Evolutionary conservation across 2,888 invertebrate genomes (phyloP), one percentile per base, ranked within the genome.

Genomic region (Eupithecia dodoneata): DNA sequence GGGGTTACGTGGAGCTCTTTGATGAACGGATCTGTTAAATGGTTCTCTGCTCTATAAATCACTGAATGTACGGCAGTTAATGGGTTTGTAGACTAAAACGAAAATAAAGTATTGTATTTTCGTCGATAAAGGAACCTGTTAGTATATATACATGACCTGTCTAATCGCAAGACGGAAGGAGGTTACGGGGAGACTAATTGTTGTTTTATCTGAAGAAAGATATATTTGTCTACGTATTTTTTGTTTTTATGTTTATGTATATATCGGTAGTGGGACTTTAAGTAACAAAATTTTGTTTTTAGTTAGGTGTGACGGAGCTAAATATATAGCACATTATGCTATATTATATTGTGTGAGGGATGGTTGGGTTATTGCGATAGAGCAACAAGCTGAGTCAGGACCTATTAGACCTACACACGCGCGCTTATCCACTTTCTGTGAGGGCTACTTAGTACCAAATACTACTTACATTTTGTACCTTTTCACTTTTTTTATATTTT

Each of bases 1-100:
- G 67, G 59, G 66, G 71, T 74, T 76, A 67, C 45, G 45, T 74
- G 67, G 55, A 71, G 30, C 63, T 70, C 72, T 75, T 72, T 75
- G 75, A 71, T 75, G 49, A 70, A 72, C 63, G 70, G 41, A 66
- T 42, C 66, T 66, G 45, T 69, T 49, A 44, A 52, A 65, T 44
- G 67, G 45, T 59, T 18, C n/a, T 49, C 59, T 63, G 63, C 52
- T 44, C 63, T 71, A 74, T 74, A 74, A 74, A 74, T 77, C 42
- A 74, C 71, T 7, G 66, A 42, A 5, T 42, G 15, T 66, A 66
- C 15, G 66, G 42, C 66, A 66, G 42, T 42, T 42, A 42, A 66
- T 30, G 30, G 10, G 42, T 15, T 41, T 66, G 5, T 42, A 66
- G 66, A 63, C 63, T 63, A 30, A 63, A 30, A 63, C 30, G 10